Base-by-base conservation (phyloP, 2,888 invertebrate genomes). In the Agonopterix subpropinquella region DNA sequence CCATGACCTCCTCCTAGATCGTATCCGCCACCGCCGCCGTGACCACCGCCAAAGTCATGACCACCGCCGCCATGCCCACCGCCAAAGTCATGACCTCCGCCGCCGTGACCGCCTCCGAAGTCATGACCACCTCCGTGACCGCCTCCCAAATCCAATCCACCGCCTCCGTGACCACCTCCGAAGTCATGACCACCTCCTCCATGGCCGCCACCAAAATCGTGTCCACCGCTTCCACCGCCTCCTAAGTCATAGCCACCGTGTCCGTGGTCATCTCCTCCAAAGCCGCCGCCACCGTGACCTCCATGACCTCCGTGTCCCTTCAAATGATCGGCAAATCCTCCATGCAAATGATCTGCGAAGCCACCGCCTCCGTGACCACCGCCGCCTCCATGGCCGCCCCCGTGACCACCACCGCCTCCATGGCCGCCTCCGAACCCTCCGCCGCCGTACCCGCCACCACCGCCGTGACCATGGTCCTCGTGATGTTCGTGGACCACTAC, bases 401-500 rank as follows among this genome's bases (percentile, higher is more conserved):
- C 65, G 44, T 56, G 53, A 8, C 65, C 69, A 0, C 72, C 69
- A 0, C 71, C 70, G 47, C 74, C 72, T 1, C 68, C 62, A 18
- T 55, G 50, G 1, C 65, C 67, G 0, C 73, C 67, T 1, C 63
- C 64, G 28, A 28, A 28, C 7, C 28, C 28, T 11, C 56, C 56
- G 1, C 5, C 51, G 8, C 44, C 37, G n/a, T 49, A 49, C 11
- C 42, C 52, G 7, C 47, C 48, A 5, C 51, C 53, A 18, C 49
- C 48, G 8, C 71, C 76, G 4, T 70, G 72, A 35, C 73, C 74
- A 11, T 71, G 74, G n/a, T 68, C 70, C 4, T 70, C 77, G 50
- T 75, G 72, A 10, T 77, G 74, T 11, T 78, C 84, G 48, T 86
- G 85, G 45, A 85, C 70, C 47, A 89, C 70, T 44, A 86, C 80